Evolutionary conservation across 2,888 invertebrate species (phyloP).

Genomic region (Pemphredon lugubris): DNA sequence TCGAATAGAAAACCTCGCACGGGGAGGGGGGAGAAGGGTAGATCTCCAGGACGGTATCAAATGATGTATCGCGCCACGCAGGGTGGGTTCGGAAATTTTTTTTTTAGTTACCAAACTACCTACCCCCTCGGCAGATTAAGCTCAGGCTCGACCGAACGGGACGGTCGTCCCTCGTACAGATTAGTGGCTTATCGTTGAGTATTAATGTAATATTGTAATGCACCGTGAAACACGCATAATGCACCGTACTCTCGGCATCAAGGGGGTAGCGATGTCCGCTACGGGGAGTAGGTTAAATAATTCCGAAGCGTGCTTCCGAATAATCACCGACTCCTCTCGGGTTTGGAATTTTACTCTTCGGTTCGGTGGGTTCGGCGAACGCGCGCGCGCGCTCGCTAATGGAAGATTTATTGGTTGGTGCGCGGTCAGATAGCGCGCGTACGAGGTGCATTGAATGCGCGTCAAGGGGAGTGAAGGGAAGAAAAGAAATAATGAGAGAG

Average conservation of each 20-base stretch:
- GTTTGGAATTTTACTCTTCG: slow-evolving; percentile 14
- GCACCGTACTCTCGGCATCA: slow-evolving; percentile 30
- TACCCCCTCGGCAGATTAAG: slow-evolving; percentile 77
- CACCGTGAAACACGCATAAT: slow-evolving; percentile 66
- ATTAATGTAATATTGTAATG: slow-evolving; percentile 73
- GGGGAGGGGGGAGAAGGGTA: slow-evolving; percentile 41
- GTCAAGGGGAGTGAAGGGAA: too few species aligned
- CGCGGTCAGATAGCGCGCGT: too few species aligned
- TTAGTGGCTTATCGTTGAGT: slow-evolving; percentile 77
- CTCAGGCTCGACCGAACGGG: slow-evolving; percentile 71
- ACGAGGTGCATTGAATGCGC: too few species aligned
- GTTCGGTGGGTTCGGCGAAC: slow-evolving; percentile 31
- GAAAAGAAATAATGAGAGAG: too few species aligned
- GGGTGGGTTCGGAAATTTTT: slow-evolving; percentile 58
- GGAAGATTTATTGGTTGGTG: slow-evolving; percentile 20
- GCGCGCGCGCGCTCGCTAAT: too few species aligned
- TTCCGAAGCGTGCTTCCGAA: slow-evolving; percentile 48
- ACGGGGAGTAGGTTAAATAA: slow-evolving; percentile 51
- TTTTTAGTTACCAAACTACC: slow-evolving; percentile 72
- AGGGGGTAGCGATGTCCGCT: slow-evolving; percentile 29
- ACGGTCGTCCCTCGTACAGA: slow-evolving; percentile 71
- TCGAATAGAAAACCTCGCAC: slow-evolving; percentile 47
- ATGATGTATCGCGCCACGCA: slow-evolving; percentile 73
- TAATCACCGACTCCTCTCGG: slow-evolving; percentile 26
- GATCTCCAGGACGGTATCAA: slow-evolving; percentile 47